A percentile compares a stretch with the other conserved stretches of the same genome.
Evolutionary conservation across 2,113 vertebrate genomes (phyloP).

Genomic region (Orientallactaga bullata): DNA sequence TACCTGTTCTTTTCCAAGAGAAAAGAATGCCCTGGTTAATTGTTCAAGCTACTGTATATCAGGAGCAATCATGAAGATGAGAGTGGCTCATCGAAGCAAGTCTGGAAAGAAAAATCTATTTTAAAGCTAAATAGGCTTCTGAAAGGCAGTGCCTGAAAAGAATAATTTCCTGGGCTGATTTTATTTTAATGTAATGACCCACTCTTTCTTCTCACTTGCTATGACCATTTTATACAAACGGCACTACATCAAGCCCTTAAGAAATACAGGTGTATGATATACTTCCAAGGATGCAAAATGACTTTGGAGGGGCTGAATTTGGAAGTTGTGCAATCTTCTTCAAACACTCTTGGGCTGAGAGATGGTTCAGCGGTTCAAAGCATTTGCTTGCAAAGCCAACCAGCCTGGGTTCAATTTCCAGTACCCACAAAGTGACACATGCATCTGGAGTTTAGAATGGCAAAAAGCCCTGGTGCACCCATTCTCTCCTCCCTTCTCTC

Average conservation of each 20-base stretch:
- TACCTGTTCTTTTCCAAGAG: conserved; percentile 31
- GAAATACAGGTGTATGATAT: conserved; percentile 68
- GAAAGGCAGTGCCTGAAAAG: conserved; percentile 66
- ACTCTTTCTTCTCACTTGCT: conserved; percentile 42
- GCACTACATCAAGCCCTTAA: conserved; percentile 34
- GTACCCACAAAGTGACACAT: too few species aligned
- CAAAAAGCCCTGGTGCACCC: too few species aligned
- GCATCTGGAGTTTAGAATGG: too few species aligned
- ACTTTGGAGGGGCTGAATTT: conserved; percentile 13
- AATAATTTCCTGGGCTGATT: conserved; percentile 41
- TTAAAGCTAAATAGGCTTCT: conserved; percentile 70
- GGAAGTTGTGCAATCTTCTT: conserved; percentile 43
- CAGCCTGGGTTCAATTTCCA: too few species aligned
- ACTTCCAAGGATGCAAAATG: conserved; percentile 50
- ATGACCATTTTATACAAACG: conserved; percentile 69
- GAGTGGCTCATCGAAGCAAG: conserved; percentile 56
- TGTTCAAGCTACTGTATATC: conserved; percentile 70
- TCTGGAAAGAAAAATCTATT: conserved; percentile 55
- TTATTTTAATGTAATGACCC: conserved; percentile 66
- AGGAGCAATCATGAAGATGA: conserved; percentile 59
- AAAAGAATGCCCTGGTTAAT: conserved; percentile 65
- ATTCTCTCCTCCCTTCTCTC: too few species aligned
- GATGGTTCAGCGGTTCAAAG: too few species aligned
- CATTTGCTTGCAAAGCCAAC: too few species aligned
- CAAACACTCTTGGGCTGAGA: too few species aligned